Evolutionary conservation across 92 coral and sea anemone species (phyloP).

Genomic region (Phymanthus crucifer): DNA sequence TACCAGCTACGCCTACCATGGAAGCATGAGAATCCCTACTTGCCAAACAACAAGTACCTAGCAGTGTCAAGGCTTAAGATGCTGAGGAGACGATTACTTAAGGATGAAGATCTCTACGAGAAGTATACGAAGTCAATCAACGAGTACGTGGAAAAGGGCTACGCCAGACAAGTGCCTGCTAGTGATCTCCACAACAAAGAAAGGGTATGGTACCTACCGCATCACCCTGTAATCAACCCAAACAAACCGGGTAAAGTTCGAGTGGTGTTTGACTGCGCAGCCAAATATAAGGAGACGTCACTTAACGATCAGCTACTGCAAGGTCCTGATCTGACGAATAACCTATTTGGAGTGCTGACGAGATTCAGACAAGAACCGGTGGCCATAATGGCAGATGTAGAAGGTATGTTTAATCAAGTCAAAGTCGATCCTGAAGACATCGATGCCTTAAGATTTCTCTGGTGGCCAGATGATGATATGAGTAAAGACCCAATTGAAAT

Average conservation of each 20-base stretch:
- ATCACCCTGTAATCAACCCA: constrained; percentile 31
- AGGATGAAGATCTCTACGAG: constrained; percentile 33
- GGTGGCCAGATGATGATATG: constrained; percentile 5
- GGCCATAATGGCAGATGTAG: background rate
- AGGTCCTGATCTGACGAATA: constrained; percentile 6
- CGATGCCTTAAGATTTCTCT: background rate
- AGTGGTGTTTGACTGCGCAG: no score
- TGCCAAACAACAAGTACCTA: constrained; percentile 48
- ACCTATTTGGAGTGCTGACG: background rate
- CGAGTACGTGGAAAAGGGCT: constrained; percentile 42
- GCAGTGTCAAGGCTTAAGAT: constrained; percentile 39
- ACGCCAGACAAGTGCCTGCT: constrained; percentile 29
- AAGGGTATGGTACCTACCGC: constrained; percentile 55
- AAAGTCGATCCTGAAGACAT: background rate
- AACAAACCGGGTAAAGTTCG: background rate
- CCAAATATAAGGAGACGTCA: background rate
- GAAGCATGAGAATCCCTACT: constrained; percentile 25
- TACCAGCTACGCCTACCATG: constrained; percentile 59
- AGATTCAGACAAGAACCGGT: background rate
- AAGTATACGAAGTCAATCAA: constrained; percentile 42
- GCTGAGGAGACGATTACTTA: constrained; percentile 32
- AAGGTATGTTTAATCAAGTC: constrained; percentile 6
- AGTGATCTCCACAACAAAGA: background rate
- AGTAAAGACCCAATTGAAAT: background rate
- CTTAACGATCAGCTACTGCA: background rate